These are phyloP conservation scores for Papilio glaucus DNA, from an alignment of 1,140 invertebrate genomes.

Conservation along the genomic window DNA sequence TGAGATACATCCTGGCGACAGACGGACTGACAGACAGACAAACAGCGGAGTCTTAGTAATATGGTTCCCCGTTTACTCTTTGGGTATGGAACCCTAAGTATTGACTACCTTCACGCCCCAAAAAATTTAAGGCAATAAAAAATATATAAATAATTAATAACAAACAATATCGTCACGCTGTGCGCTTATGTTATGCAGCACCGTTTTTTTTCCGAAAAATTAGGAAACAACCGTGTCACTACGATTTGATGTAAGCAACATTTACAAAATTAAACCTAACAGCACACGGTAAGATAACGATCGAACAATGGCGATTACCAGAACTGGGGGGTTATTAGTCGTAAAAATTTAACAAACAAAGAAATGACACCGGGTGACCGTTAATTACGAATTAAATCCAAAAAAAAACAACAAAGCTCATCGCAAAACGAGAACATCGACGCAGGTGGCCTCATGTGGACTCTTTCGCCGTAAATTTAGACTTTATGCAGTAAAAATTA, in stretches of 20 bases:
- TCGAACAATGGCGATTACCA: slow-evolving; percentile 31
- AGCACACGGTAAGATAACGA: not conserved
- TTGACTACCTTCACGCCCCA: slow-evolving; percentile 1
- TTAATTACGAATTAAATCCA: slow-evolving; percentile 14
- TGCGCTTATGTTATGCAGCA: not conserved
- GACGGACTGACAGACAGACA: no score
- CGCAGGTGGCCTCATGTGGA: slow-evolving; percentile 31
- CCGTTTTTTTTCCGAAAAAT: slow-evolving; percentile 20
- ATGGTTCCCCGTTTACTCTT: no score
- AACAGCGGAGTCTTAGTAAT: no score
- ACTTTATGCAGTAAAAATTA: slow-evolving; percentile 50
- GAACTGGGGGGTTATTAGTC: slow-evolving; percentile 15
- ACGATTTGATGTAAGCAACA: not conserved
- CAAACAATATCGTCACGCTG: slow-evolving; percentile 11
- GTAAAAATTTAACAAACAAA: slow-evolving; percentile 28
- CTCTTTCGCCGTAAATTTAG: slow-evolving; percentile 31
- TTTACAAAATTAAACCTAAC: slow-evolving; percentile 21
- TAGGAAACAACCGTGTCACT: slow-evolving; percentile 4
- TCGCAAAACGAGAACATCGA: not conserved
- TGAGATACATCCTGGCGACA: no score
- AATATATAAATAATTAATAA: not conserved
- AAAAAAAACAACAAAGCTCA: slow-evolving; percentile 8
- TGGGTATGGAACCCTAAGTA: no score
- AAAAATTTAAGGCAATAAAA: not conserved
- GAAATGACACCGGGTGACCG: not conserved